Evolutionary conservation across 2,797 vertebrate species (phyloP).

Genomic region (Syndactyla subalaris): DNA sequence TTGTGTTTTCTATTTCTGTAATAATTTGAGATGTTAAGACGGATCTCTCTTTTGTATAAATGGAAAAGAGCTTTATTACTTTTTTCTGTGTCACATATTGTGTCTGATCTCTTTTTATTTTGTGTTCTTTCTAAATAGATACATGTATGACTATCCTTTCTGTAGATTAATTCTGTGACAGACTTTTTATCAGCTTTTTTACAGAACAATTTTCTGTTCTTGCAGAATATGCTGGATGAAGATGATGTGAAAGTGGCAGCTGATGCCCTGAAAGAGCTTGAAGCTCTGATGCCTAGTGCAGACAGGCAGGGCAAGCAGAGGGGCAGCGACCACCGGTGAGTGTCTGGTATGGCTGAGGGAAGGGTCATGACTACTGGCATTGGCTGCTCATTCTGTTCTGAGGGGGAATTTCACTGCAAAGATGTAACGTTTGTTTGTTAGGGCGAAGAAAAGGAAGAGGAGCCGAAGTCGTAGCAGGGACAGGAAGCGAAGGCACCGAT

Average conservation of each 20-base stretch:
- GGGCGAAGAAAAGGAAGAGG: slow-evolving; percentile 81
- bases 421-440: slow-evolving; percentile 29
- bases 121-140: not conserved
- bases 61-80: not conserved
- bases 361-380: not conserved
- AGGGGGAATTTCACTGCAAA: not conserved
- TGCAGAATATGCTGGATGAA: slow-evolving; percentile 87
- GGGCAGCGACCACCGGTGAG: slow-evolving; percentile 81
- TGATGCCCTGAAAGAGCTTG: slow-evolving; percentile 93
- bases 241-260: slow-evolving; percentile 97
- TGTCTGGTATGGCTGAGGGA: not conserved
- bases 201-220: not conserved
- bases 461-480: slow-evolving; percentile 83
- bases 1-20: not conserved
- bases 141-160: rapidly evolving
- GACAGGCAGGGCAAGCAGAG: slow-evolving; percentile 78
- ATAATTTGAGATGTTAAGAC: not conserved
- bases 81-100: rapidly evolving
- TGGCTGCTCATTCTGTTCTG: not conserved
- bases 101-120: not conserved
- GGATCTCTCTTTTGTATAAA: not conserved
- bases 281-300: slow-evolving; percentile 93
- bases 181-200: not conserved
- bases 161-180: not conserved
- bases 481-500: slow-evolving; percentile 77